Conservation (phyloP, 2,888 invertebrate species). For the Pseudococcus longispinus region DNA sequence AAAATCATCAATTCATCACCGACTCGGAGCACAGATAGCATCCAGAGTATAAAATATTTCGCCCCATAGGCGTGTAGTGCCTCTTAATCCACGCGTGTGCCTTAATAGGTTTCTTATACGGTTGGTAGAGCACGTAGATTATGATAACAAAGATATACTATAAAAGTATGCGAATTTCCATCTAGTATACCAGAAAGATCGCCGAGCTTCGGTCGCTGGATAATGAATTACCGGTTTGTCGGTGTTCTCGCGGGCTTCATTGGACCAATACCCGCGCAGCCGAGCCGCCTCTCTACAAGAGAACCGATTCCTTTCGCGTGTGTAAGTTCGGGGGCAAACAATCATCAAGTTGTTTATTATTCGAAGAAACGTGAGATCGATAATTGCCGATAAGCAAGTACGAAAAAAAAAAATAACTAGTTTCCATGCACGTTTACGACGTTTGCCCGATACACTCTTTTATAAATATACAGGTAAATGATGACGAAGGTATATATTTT, state of each 20-base stretch:
- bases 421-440: not conserved
- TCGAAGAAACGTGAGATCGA: slow-evolving; percentile 24
- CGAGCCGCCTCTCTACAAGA: not conserved
- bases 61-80: not conserved
- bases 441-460: not conserved
- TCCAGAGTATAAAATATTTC: not conserved
- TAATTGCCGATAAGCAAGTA: not conserved
- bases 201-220: not conserved
- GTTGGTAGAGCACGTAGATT: not conserved
- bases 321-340: slow-evolving; percentile 24
- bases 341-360: slow-evolving; percentile 28
- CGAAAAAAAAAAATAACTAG: slow-evolving; percentile 1
- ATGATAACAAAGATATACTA: not conserved
- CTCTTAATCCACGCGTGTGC: not conserved
- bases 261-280: not conserved
- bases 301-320: slow-evolving; percentile 12
- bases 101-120: slow-evolving; percentile 16
- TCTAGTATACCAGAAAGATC: not conserved
- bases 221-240: slow-evolving; percentile 26
- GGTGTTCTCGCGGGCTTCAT: not conserved
- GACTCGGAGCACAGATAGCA: not conserved
- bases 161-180: not conserved
- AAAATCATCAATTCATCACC: not conserved
- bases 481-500: not conserved
- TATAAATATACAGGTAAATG: not conserved